Evolutionary conservation across 92 coral and sea anemone genomes (phyloP), one percentile per base, ranked within the genome.

Genomic region (Virgularia gustaviana): DNA sequence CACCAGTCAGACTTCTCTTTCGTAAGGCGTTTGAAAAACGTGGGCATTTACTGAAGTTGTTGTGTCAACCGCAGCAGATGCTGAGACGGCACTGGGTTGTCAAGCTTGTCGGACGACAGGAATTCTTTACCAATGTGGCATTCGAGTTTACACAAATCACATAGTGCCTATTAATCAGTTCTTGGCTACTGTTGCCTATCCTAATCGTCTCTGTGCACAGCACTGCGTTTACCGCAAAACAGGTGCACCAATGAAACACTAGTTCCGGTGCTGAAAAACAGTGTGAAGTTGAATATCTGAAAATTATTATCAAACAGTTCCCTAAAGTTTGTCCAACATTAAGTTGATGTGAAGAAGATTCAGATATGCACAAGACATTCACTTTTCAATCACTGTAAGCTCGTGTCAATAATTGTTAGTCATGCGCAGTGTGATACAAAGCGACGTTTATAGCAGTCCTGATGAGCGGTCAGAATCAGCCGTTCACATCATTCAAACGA

Each of bases 81-180:
- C 22, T 15, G 18, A 47, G 55, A 47, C 18, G 55, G 18, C 6
- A n/a, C n/a, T n/a, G n/a, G n/a, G n/a, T n/a, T n/a, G n/a, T n/a
- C n/a, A n/a, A n/a, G n/a, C n/a, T n/a, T n/a, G n/a, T n/a, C n/a
- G n/a, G n/a, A n/a, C n/a, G n/a, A n/a, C n/a, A n/a, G n/a, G n/a
- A n/a, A n/a, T n/a, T n/a, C n/a, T n/a, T n/a, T n/a, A n/a, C n/a
- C n/a, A 52, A 52, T 52, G 30, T 52, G 22, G 22, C 30, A 52
- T 2, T 1, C 31, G 10, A 52, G 58, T 52, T 52, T 52, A 52
- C 58, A 52, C 58, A 52, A 52, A 52, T 47, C 58, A 52, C 3
- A n/a, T n/a, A 52, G 30, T 2, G 30, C 3, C 29, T 52, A 52
- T 52, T 52, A 52, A 52, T 15, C 13, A 7, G n/a, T n/a, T n/a